Evolutionary conservation across 2,113 vertebrate species (phyloP).

Genomic region (Corapipo altera): DNA sequence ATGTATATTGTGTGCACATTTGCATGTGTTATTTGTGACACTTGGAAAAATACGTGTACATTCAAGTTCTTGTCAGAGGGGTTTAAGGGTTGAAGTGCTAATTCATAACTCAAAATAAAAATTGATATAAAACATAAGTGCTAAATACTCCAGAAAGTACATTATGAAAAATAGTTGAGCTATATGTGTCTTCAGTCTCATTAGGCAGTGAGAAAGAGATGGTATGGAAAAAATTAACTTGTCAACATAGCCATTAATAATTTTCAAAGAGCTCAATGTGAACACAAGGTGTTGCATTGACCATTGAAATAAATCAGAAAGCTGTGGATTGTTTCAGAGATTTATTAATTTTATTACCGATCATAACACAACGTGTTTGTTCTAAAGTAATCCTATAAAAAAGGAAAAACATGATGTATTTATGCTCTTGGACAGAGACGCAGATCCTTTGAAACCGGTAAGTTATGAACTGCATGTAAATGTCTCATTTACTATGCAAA

Average conservation of each 20-base stretch:
- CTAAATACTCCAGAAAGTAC: slow-evolving; percentile 32
- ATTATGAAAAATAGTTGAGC: slow-evolving; percentile 34
- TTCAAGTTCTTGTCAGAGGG: slow-evolving; percentile 8
- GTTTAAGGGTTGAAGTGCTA: slow-evolving; percentile 5
- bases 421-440: neutral
- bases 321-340: slow-evolving; percentile 35
- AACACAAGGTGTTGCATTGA: slow-evolving; percentile 43
- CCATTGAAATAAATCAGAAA: slow-evolving; percentile 48
- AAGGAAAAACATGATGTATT: neutral
- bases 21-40: neutral
- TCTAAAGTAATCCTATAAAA: slow-evolving; percentile 7
- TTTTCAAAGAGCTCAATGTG: slow-evolving; percentile 48
- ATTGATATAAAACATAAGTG: slow-evolving; percentile 32
- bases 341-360: slow-evolving; percentile 48
- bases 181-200: slow-evolving; percentile 30
- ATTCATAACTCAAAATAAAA: slow-evolving; percentile 46
- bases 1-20: neutral
- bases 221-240: slow-evolving; percentile 65
- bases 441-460: slow-evolving; percentile 23
- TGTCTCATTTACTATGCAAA: neutral
- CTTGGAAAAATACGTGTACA: neutral
- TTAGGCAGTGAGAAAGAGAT: slow-evolving; percentile 53
- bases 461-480: neutral
- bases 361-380: slow-evolving; percentile 36
- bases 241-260: slow-evolving; percentile 46